A percentile compares a stretch with the other conserved stretches of the same genome.
phyloP scores from a whole-genome alignment of 2,888 invertebrate species.

The Volucella inanis region DNA sequence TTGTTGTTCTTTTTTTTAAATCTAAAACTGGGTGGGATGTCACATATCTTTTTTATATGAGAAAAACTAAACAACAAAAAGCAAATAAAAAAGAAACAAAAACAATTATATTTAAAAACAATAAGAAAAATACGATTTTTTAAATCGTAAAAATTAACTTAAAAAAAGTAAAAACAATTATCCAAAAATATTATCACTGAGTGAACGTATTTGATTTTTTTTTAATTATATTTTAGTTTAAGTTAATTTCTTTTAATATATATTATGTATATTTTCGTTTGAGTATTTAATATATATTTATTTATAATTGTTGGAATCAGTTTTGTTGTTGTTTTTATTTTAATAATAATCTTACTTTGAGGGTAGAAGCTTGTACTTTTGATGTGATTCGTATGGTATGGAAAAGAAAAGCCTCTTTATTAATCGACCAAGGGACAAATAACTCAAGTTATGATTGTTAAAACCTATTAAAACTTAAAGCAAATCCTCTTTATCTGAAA shows the following conservation, averaged over 20 bases:
- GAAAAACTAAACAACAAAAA: constrained; percentile 10
- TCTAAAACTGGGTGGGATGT: constrained; percentile 62
- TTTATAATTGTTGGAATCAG: constrained; percentile 73
- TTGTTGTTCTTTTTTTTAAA: constrained; percentile 47
- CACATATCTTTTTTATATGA: constrained; percentile 74
- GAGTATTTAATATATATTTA: constrained; percentile 73
- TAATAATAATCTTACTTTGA: constrained; percentile 58
- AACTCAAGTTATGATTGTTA: too few relatives aligned
- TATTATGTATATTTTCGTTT: constrained; percentile 71
- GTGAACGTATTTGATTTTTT: constrained; percentile 67
- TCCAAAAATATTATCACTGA: constrained; percentile 71
- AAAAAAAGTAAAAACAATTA: constrained; percentile 42
- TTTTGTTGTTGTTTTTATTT: constrained; percentile 75
- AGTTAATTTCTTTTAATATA: constrained; percentile 60
- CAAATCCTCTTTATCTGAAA: too few relatives aligned
- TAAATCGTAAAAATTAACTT: constrained; percentile 25
- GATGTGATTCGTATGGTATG: constrained; percentile 40
- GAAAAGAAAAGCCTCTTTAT: constrained; percentile 2
- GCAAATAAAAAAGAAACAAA: too few relatives aligned
- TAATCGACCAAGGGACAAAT: too few relatives aligned
- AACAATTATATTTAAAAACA: constrained; percentile 25
- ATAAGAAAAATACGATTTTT: constrained; percentile 45
- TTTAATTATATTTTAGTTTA: constrained; percentile 55
- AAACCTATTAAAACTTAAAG: too few relatives aligned
- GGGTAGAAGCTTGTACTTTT: constrained; percentile 15